Evolutionary conservation across 2,797 vertebrate species (phyloP), one percentile per base, ranked within the genome.

Genomic region (Graptemys geographica): DNA sequence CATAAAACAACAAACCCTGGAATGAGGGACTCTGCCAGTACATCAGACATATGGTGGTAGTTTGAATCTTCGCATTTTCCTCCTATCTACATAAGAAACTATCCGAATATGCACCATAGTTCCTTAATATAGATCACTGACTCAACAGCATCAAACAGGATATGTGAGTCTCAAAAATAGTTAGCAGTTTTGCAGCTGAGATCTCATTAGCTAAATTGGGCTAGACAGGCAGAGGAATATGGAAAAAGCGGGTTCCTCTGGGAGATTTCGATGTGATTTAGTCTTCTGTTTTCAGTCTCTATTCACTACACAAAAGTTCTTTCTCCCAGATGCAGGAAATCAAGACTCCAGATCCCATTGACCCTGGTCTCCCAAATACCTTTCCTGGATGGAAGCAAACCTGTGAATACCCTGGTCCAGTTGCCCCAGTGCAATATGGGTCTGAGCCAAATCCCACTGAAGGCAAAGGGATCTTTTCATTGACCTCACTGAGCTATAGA

Each of bases 141-240:
- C 69, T 95, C 82, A 84, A 96, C 83, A 92, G 96, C 91, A 97
- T 44, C 94, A 83, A 97, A 97, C 88, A 97, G 90, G 93, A 94
- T 92, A 97, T 94, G 97, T 57, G 95, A 96, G 97, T 96, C 97
- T 98, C 98, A 98, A 99, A 99, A 99, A 99, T 96, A 99, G 98
- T 99, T 99, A 99, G 99, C 99, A 99, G 99, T 98, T 98, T 95
- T 98, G 97, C 85, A 89, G 79, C 79, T 84, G 93, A 95, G 62
- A 41, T 89, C 92, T 19, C 37, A 56, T 47, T 47, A 90, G 55
- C 33, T 84, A 78, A 27, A 89, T 76, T 92, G 83, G 85, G 87
- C 57, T 86, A 78, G 92, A 88, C 78, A 90, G 79, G 76, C 19
- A 83, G 91, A 87, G 72, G 55, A 90, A 69, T 86, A 84, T 59